Conservation (phyloP, 1,140 invertebrate species). For the Conus ventricosus region DNA sequence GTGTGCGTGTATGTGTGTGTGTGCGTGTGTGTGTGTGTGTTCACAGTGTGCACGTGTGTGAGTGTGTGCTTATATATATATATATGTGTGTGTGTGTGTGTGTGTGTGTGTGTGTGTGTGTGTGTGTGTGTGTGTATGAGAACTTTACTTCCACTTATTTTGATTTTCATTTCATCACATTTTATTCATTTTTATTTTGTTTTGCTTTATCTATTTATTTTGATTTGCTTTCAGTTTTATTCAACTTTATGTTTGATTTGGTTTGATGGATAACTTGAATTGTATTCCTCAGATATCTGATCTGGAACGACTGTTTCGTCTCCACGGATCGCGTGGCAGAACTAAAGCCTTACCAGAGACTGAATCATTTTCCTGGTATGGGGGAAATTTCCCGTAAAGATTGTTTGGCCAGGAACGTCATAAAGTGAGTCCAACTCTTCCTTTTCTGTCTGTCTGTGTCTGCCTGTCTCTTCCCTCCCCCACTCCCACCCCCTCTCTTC, state of each 20-base stretch:
- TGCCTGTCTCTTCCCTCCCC: neutral
- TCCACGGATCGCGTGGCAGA: conserved; percentile 72
- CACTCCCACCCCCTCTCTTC: neutral
- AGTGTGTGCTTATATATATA: no score
- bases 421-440: conserved; percentile 63
- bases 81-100: no score
- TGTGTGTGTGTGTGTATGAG: no score
- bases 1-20: neutral
- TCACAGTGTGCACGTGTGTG: no score
- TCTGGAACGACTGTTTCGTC: conserved; percentile 74
- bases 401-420: conserved; percentile 71
- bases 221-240: neutral
- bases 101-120: no score
- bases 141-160: no score
- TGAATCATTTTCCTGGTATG: conserved; percentile 76
- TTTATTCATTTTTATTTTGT: no score
- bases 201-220: no score
- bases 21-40: neutral
- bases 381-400: conserved; percentile 74
- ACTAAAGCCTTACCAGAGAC: conserved; percentile 72
- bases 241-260: neutral
- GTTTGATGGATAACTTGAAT: no score
- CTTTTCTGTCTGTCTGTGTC: neutral
- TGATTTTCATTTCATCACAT: no score
- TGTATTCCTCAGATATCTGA: conserved; percentile 61